Percentiles rank a stretch among this genome's conserved stretches.
These are phyloP conservation scores for Pipra filicauda DNA, from an alignment of 2,113 vertebrate genomes.

Conservation along the genomic window DNA sequence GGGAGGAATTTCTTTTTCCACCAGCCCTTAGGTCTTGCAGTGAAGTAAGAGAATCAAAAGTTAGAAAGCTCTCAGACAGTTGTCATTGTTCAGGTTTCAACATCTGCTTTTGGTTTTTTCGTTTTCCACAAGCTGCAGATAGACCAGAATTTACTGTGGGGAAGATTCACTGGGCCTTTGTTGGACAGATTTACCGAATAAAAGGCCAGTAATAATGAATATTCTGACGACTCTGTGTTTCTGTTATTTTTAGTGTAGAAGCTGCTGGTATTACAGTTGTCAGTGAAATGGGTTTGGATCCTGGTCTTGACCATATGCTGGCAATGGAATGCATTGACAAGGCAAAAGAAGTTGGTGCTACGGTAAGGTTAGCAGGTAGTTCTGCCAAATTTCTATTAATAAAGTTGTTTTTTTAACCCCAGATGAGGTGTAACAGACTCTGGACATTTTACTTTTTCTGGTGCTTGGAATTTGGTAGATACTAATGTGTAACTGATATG, in stretches of 20 bases:
- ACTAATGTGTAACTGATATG: background rate
- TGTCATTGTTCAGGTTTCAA: background rate
- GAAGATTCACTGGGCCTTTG: background rate
- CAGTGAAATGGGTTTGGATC: slow-evolving; percentile 95
- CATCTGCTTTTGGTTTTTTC: background rate
- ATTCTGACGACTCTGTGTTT: slow-evolving; percentile 15
- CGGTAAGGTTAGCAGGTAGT: slow-evolving; percentile 72
- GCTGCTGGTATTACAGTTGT: slow-evolving; percentile 90
- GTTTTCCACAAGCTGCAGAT: background rate
- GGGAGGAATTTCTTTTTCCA: background rate
- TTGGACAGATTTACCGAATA: background rate
- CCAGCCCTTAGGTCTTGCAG: background rate
- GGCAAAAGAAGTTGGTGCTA: slow-evolving; percentile 89
- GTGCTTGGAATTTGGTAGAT: background rate
- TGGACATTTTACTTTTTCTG: background rate
- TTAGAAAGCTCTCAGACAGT: background rate
- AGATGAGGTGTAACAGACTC: background rate
- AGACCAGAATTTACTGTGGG: background rate
- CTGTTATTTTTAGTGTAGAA: slow-evolving; percentile 73
- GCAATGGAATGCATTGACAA: slow-evolving; percentile 96
- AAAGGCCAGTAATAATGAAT: background rate
- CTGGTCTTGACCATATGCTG: slow-evolving; percentile 98
- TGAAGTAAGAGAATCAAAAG: background rate
- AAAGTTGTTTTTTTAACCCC: background rate
- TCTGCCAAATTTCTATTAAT: background rate